Evolutionary conservation across 2,113 vertebrate species (phyloP).

Genomic region (Rattus rattus): DNA sequence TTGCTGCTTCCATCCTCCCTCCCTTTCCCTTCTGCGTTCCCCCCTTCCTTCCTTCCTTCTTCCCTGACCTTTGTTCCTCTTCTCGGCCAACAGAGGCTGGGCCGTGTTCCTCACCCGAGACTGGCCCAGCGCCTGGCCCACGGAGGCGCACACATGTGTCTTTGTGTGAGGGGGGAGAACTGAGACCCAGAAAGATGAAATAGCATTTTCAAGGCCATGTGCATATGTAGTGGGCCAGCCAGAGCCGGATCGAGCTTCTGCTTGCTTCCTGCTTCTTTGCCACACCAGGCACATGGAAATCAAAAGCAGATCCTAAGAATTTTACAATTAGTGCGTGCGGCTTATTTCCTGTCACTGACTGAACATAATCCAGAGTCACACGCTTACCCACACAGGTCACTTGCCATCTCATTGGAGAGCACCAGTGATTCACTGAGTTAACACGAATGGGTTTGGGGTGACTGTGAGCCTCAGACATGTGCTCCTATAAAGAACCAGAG

Average conservation of each 20-base stretch:
- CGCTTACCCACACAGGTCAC: not conserved
- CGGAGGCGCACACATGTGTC: not conserved
- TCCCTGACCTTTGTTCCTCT: not conserved
- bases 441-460: not conserved
- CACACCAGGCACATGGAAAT: not conserved
- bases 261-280: slow-evolving; percentile 11
- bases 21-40: not conserved
- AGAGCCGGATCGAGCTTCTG: not conserved
- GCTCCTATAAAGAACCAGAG: not conserved
- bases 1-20: not conserved
- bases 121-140: not conserved
- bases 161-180: not conserved
- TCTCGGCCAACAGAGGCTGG: not conserved
- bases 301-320: slow-evolving; percentile 38
- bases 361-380: not conserved
- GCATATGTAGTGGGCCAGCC: not conserved
- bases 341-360: not conserved
- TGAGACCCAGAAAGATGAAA: not conserved
- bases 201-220: not conserved
- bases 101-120: not conserved
- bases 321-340: slow-evolving; percentile 10
- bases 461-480: not conserved
- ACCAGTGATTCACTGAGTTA: not conserved
- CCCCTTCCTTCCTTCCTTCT: not conserved
- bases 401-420: not conserved